Evolutionary conservation across 2,888 invertebrate species (phyloP), one percentile per base, ranked within the genome.

Genomic region (Parochlus steinenii): DNA sequence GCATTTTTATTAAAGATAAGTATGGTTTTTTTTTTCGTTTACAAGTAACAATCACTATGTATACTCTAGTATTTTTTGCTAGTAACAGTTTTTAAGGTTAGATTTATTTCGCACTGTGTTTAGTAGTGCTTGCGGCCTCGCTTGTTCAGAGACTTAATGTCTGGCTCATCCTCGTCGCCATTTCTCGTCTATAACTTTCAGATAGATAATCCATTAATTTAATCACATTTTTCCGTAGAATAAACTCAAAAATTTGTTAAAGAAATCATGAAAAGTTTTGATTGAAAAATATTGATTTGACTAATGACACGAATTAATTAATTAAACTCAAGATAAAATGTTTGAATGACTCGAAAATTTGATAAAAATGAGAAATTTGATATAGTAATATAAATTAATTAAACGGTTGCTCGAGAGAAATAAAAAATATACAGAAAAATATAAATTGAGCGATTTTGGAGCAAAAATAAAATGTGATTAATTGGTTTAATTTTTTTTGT

Each of bases 131-230:
- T n/a, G n/a, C n/a, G n/a, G n/a, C n/a, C n/a, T n/a, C n/a, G n/a
- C n/a, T n/a, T n/a, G n/a, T n/a, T n/a, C n/a, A n/a, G n/a, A n/a
- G n/a, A n/a, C n/a, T n/a, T n/a, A n/a, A n/a, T n/a, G n/a, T n/a
- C n/a, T n/a, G n/a, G n/a, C n/a, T n/a, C n/a, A n/a, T n/a, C n/a
- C n/a, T n/a, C n/a, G n/a, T n/a, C 4, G n/a, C 24, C 32, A 12
- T 32, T 32, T 23, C 24, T 32, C 19, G 32, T 32, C 32, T 32
- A 32, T 32, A 32, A 23, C 32, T 23, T 36, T 39, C 26, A 40
- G 19, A 32, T 32, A 17, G n/a, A n/a, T 26, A 26, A 26, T 26
- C 12, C 18, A 30, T 11, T 17, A 17, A 30, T 30, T 30, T 19
- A 30, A 17, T 30, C 30, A 19, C 18, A 10, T 5, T 16, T 24